Percentiles rank a stretch among this genome's conserved stretches.
Evolutionary conservation across 2,113 vertebrate species (phyloP).

Genomic region (Cryptomyrus ogoouensis): DNA sequence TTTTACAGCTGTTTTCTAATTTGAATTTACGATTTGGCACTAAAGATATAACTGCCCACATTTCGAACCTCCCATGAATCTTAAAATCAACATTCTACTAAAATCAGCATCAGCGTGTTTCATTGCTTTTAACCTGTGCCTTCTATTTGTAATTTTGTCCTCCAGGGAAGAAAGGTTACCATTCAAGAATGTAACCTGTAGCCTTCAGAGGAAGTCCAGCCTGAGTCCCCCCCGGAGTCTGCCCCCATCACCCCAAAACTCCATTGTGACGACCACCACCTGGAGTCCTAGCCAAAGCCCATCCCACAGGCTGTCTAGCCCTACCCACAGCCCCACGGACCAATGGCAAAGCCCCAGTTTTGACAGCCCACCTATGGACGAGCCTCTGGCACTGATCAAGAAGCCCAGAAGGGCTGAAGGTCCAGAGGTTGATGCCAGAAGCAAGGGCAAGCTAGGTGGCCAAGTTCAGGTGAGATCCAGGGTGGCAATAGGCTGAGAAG

Average conservation of each 20-base stretch:
- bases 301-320: conserved; percentile 33
- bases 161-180: conserved; percentile 57
- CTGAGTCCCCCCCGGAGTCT: conserved; percentile 52
- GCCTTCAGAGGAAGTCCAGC: conserved; percentile 38
- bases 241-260: background rate
- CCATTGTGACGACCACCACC: conserved; percentile 37
- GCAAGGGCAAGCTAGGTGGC: conserved; percentile 19
- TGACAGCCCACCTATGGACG: conserved; percentile 59
- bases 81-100: background rate
- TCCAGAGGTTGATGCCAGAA: conserved; percentile 43
- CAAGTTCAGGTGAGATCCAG: conserved; percentile 57
- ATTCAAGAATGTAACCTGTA: conserved; percentile 45
- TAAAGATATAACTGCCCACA: background rate
- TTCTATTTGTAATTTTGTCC: conserved; percentile 24
- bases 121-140: background rate
- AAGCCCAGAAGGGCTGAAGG: conserved; percentile 56
- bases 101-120: background rate
- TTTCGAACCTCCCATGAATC: no score
- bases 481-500: background rate
- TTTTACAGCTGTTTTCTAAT: background rate
- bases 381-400: conserved; percentile 69
- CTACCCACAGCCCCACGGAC: conserved; percentile 37
- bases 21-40: background rate
- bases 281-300: conserved; percentile 59
- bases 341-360: conserved; percentile 43